Evolutionary conservation across 1,140 invertebrate species (phyloP).

Genomic region (Cataglyphis hispanica): DNA sequence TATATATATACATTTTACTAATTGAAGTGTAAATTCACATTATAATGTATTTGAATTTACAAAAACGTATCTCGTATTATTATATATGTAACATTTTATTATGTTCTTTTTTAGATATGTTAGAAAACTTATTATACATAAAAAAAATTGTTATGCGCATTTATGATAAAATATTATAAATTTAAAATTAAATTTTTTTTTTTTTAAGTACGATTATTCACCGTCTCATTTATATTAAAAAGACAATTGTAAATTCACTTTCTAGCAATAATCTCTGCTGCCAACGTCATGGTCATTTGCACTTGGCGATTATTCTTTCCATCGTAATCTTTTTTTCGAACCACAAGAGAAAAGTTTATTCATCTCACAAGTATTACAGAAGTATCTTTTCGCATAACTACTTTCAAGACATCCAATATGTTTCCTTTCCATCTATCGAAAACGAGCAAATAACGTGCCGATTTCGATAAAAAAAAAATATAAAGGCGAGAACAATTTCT

Average conservation of each 20-base stretch:
- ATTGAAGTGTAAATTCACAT: neutral
- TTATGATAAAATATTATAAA: neutral
- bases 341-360: slow-evolving; percentile 43
- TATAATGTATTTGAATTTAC: neutral
- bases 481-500: slow-evolving; percentile 23
- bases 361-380: slow-evolving; percentile 15
- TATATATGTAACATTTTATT: too few species aligned
- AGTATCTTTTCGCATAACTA: neutral
- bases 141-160: too few species aligned
- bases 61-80: neutral
- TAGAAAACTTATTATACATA: neutral
- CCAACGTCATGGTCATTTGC: slow-evolving; percentile 12
- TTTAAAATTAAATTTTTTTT: neutral
- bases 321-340: slow-evolving; percentile 22
- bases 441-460: slow-evolving; percentile 29
- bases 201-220: neutral
- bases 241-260: slow-evolving; percentile 11
- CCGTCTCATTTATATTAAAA: neutral
- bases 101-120: neutral
- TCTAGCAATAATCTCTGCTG: slow-evolving; percentile 12
- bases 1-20: neutral
- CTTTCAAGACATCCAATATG: neutral
- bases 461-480: too few species aligned
- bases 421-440: slow-evolving; percentile 7
- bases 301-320: slow-evolving; percentile 33